Base-by-base conservation (phyloP, 2,113 vertebrate genomes). In the Elgaria multicarinata region DNA sequence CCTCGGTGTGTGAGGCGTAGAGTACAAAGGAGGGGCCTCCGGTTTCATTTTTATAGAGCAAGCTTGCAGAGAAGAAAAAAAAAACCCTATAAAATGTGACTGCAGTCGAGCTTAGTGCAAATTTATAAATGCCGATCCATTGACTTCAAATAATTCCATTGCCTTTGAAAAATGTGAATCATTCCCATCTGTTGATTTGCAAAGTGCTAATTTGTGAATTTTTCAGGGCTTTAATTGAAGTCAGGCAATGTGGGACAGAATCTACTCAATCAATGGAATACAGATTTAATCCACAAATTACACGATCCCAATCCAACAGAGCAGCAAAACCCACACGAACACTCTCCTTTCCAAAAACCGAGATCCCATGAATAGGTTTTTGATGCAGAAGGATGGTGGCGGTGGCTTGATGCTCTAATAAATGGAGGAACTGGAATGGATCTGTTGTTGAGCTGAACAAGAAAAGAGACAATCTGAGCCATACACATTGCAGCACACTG, bases 201-300 rank as follows among this genome's bases (percentile, higher is more conserved):
- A 84, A 36, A 55, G 72, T 78, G 88, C n/a, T 89, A 69, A 89
- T 89, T 89, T 84, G 81, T 89, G 88, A 69, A 55, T 78, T 84
- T 67, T 69, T 89, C 58, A 89, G 62, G 31, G 31, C 44, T 55
- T 77, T n/a, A 18, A 9, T 50, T 62, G 55, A 75, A 83, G 69
- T 64, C 39, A 55, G 44, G 22, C 58, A 53, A 75, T 24, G 46
- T 55, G 53, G 58, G 58, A 64, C 8, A 87, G 55, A 77, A 83
- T 89, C 69, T 50, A 66, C 33, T 64, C 42, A 66, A 31, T 69
- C 58, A 83, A 26, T 28, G 28, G 16, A 31, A 58, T 84, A 22
- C 33, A 46, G n/a, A 77, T 67, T 36, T 36, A 67, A 36, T 42
- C 33, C 62, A 69, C 26, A 67, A 53, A 4, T 67, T 77, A 53